A percentile compares a stretch with the other conserved stretches of the same genome.
These are phyloP conservation scores for Danio aesculapii DNA, from an alignment of 2,797 vertebrate species.

Conservation along the genomic window DNA sequence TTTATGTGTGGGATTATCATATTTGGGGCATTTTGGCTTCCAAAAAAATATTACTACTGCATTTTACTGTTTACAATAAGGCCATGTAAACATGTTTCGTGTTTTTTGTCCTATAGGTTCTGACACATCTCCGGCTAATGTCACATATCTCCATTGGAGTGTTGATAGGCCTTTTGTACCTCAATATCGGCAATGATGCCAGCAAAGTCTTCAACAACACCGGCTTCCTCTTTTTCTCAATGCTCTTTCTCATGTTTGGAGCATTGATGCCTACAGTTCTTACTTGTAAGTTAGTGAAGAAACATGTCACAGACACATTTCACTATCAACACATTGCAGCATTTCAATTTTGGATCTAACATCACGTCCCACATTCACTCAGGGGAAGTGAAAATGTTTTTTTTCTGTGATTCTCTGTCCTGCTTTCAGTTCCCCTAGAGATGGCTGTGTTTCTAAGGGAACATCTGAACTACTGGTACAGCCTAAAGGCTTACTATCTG, in stretches of 20 bases:
- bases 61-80: neutral
- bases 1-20: too few species aligned
- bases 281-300: slow-evolving; percentile 85
- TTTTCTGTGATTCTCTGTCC: slow-evolving; percentile 31
- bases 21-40: too few species aligned
- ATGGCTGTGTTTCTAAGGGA: slow-evolving; percentile 95
- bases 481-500: slow-evolving; percentile 95
- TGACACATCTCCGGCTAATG: slow-evolving; percentile 94
- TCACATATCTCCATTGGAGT: slow-evolving; percentile 93
- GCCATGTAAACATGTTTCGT: neutral
- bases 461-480: slow-evolving; percentile 98
- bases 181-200: slow-evolving; percentile 95
- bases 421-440: slow-evolving; percentile 89
- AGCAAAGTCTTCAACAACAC: slow-evolving; percentile 99
- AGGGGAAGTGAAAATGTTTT: slow-evolving; percentile 27
- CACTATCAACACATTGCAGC: neutral
- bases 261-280: slow-evolving; percentile 97
- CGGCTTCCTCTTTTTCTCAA: slow-evolving; percentile 98
- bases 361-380: neutral
- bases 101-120: slow-evolving; percentile 78
- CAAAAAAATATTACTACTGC: too few species aligned
- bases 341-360: neutral
- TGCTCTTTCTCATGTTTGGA: slow-evolving; percentile 97
- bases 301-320: neutral
- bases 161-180: slow-evolving; percentile 95